Evolutionary conservation across 1,140 invertebrate genomes (phyloP).

Genomic region (Cydia amplana): DNA sequence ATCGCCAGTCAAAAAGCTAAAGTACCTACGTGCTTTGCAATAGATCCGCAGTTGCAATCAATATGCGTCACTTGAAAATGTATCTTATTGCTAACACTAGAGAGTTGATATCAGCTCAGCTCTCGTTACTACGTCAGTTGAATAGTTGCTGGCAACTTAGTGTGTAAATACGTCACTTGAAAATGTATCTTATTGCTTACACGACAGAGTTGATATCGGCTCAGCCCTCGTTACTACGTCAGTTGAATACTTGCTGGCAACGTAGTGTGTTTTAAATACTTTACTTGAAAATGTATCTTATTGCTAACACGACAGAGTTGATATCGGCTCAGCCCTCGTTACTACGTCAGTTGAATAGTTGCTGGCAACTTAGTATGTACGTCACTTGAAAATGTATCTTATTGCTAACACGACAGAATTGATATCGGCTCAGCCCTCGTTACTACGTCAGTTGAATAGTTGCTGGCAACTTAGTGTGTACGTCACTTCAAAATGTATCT

Average conservation of each 20-base stretch:
- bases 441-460: slow-evolving; percentile 52
- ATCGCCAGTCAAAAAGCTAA: too few relatives aligned
- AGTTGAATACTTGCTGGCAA: too few relatives aligned
- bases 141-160: too few relatives aligned
- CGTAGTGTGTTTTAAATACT: too few relatives aligned
- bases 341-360: slow-evolving; percentile 42
- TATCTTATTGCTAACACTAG: slow-evolving; percentile 2
- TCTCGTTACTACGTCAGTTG: slow-evolving; percentile 52
- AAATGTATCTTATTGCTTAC: neutral
- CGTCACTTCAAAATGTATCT: neutral
- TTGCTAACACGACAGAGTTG: slow-evolving; percentile 30
- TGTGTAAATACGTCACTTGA: neutral
- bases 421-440: slow-evolving; percentile 49
- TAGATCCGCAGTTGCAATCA: too few relatives aligned
- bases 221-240: slow-evolving; percentile 58
- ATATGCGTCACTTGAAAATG: neutral
- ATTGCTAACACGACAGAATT: slow-evolving; percentile 26
- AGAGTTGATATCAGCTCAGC: slow-evolving; percentile 39
- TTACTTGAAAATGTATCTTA: neutral
- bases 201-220: slow-evolving; percentile 24
- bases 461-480: too few relatives aligned
- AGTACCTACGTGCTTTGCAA: slow-evolving; percentile 43
- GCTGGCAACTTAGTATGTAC: too few relatives aligned
- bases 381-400: neutral
- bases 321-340: slow-evolving; percentile 47